These are phyloP conservation scores for Cryptotis parvus DNA, from an alignment of 2,113 vertebrate species.

Conservation along the genomic window DNA sequence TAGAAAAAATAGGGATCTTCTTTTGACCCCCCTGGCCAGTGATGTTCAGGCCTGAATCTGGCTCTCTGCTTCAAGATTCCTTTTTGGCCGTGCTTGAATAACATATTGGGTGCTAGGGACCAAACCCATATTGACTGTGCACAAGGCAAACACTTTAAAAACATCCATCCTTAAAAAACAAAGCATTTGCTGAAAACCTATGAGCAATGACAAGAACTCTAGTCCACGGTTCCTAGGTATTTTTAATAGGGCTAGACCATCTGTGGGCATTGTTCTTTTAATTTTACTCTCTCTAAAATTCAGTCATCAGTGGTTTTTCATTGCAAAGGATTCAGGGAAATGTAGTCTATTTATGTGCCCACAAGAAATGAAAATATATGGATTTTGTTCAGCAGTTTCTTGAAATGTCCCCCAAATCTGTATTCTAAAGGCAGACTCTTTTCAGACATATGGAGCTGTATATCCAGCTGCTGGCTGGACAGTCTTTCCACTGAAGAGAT, in stretches of 20 bases:
- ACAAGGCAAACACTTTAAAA: no score
- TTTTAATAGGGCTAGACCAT: background rate
- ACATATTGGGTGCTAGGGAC: no score
- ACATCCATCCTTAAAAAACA: no score
- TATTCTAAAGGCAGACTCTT: conserved; percentile 29
- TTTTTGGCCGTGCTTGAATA: no score
- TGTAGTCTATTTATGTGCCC: background rate
- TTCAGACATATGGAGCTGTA: background rate
- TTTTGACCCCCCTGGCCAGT: no score
- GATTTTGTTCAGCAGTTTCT: conserved; percentile 19
- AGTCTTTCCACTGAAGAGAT: background rate
- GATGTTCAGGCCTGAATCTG: no score
- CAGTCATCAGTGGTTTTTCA: background rate
- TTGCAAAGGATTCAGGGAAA: background rate
- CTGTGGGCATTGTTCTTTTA: background rate
- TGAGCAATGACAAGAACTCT: background rate
- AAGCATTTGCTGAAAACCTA: background rate
- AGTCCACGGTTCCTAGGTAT: background rate
- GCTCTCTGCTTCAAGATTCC: no score
- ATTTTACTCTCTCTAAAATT: background rate
- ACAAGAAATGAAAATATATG: conserved; percentile 11
- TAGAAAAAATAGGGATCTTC: background rate
- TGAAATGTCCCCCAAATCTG: conserved; percentile 13
- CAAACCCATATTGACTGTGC: no score
- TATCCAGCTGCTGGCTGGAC: background rate